Conservation (phyloP, 35 echinoderm and acorn worm species). For the Amphiura filiformis region DNA sequence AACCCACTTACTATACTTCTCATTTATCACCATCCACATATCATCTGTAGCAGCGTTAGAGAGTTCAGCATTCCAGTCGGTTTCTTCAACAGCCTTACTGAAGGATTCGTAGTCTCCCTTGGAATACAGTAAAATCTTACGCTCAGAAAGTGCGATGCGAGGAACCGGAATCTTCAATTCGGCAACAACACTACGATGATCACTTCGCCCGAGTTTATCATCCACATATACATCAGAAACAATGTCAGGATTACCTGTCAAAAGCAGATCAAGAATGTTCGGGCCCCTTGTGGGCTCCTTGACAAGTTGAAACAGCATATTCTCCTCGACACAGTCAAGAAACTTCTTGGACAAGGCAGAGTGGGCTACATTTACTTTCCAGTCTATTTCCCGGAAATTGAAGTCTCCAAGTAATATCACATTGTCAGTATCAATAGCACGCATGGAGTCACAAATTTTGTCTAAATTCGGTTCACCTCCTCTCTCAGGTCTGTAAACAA, state of each 20-base stretch:
- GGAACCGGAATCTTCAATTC: slow-evolving; percentile 27
- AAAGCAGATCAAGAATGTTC: slow-evolving; percentile 41
- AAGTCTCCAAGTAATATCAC: slow-evolving; percentile 42
- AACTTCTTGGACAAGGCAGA: not conserved
- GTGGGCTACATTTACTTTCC: slow-evolving; percentile 17
- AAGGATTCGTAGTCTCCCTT: slow-evolving; percentile 28
- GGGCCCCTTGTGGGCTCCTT: slow-evolving; percentile 7
- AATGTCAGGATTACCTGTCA: slow-evolving; percentile 19
- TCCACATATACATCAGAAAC: not conserved
- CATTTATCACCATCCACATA: slow-evolving; percentile 7
- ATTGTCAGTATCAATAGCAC: slow-evolving; percentile 26
- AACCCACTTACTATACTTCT: not conserved
- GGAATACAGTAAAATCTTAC: slow-evolving; percentile 47
- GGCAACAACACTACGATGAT: slow-evolving; percentile 18
- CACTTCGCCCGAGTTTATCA: slow-evolving; percentile 17
- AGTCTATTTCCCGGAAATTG: slow-evolving; percentile 47
- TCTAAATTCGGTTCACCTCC: slow-evolving; percentile 14
- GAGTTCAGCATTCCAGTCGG: not conserved
- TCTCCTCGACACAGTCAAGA: slow-evolving; percentile 23
- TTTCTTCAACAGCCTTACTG: not conserved
- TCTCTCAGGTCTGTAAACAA: slow-evolving; percentile 27
- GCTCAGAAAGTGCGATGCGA: slow-evolving; percentile 5
- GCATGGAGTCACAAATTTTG: slow-evolving; percentile 15
- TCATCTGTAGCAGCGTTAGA: not conserved
- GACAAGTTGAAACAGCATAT: slow-evolving; percentile 32